These are phyloP conservation scores for Elephas maximus DNA, from an alignment of 2,113 vertebrate species.

Conservation along the genomic window DNA sequence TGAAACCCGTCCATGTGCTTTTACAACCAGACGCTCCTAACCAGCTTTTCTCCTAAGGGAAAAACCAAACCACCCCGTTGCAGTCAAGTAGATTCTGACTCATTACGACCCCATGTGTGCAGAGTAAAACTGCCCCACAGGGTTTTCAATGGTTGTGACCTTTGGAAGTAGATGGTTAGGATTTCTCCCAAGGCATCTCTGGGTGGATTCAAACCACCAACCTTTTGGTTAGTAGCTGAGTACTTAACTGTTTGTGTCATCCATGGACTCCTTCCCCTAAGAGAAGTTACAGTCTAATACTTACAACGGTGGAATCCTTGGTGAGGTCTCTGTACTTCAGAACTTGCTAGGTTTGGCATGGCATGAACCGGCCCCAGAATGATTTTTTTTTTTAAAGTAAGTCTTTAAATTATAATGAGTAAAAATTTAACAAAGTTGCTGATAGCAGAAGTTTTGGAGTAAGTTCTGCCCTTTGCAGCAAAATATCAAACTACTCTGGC, in stretches of 20 bases:
- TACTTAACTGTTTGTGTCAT: background rate
- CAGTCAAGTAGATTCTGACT: background rate
- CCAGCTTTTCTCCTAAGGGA: background rate
- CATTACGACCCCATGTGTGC: background rate
- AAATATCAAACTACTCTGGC: constrained; percentile 40
- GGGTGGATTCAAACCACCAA: background rate
- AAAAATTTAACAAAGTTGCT: constrained; percentile 54
- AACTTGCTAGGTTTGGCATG: background rate
- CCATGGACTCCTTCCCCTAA: background rate
- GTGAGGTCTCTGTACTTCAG: background rate
- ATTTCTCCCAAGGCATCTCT: background rate
- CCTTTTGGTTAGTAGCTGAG: background rate
- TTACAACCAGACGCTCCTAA: background rate
- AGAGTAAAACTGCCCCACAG: background rate
- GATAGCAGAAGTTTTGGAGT: constrained; percentile 43
- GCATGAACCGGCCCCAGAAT: background rate
- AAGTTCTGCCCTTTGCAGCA: constrained; percentile 51
- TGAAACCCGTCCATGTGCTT: background rate
- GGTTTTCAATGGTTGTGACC: background rate
- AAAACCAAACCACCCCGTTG: background rate
- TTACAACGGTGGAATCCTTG: background rate
- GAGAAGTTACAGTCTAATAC: background rate
- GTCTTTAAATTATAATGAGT: constrained; percentile 34
- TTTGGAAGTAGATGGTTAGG: too few species aligned
- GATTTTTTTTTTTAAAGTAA: background rate